Evolutionary conservation across 2,113 vertebrate species (phyloP).

Genomic region (Hippocampus zosterae): DNA sequence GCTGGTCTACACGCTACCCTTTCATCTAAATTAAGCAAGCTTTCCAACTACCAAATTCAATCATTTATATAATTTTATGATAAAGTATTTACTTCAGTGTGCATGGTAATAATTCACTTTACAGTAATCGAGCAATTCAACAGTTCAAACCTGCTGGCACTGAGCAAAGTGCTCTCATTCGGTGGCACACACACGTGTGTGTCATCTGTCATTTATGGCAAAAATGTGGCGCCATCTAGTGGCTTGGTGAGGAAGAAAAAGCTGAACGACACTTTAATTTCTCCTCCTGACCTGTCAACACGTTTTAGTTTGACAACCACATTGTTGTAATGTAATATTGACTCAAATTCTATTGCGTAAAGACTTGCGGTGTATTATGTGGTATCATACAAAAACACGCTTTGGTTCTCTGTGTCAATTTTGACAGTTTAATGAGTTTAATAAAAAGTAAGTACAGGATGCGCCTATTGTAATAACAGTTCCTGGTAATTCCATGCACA

Average conservation of each 20-base stretch:
- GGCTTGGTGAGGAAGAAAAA: conserved; percentile 20
- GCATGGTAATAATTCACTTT: neutral
- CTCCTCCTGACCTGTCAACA: neutral
- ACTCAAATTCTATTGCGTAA: no score
- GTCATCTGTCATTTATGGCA: neutral
- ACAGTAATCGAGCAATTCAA: neutral
- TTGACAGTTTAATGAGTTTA: neutral
- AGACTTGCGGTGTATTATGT: no score
- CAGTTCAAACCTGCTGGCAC: conserved; percentile 1
- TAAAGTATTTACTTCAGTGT: neutral
- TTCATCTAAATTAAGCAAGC: no score
- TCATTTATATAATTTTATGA: neutral
- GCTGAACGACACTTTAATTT: neutral
- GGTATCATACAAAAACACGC: no score
- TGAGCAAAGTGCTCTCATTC: conserved; percentile 44
- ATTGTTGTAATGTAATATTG: neutral
- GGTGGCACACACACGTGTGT: conserved; percentile 12
- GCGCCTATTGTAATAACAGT: no score
- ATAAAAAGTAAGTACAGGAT: no score
- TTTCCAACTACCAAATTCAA: no score
- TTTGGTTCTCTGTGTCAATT: neutral
- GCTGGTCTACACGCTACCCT: no score
- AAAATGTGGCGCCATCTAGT: conserved; percentile 60
- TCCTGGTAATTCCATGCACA: no score
- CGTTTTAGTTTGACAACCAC: neutral